These are phyloP conservation scores for Musca domestica DNA, from an alignment of 1,140 invertebrate species.

Conservation along the genomic window DNA sequence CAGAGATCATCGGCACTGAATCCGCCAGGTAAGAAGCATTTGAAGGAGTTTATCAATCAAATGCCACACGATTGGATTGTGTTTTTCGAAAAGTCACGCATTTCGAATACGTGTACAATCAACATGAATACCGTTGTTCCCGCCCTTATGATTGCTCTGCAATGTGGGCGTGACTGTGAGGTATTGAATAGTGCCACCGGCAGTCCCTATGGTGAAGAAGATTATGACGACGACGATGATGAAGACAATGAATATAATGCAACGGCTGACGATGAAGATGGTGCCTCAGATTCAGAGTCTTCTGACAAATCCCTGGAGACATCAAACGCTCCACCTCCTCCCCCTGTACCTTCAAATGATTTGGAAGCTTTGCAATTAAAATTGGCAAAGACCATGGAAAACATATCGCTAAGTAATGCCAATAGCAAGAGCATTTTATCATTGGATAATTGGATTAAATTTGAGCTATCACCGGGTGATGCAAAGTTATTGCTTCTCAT, in stretches of 20 bases:
- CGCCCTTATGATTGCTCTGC: conserved; percentile 74
- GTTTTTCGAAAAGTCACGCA: conserved; percentile 77
- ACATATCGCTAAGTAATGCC: conserved; percentile 8
- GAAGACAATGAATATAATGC: conserved; percentile 18
- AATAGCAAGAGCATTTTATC: conserved; percentile 17
- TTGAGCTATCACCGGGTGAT: conserved; percentile 18
- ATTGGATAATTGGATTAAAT: conserved; percentile 31
- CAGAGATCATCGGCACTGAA: conserved; percentile 71
- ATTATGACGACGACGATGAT: conserved; percentile 18
- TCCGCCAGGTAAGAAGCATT: conserved; percentile 40
- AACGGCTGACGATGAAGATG: neutral
- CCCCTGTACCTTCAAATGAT: neutral
- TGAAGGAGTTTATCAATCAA: conserved; percentile 50
- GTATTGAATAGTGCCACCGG: neutral
- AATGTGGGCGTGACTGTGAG: conserved; percentile 59
- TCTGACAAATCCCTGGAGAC: neutral
- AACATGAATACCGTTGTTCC: conserved; percentile 75
- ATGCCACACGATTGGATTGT: conserved; percentile 79
- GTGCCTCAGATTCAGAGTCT: neutral
- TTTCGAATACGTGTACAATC: conserved; percentile 65
- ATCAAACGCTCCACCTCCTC: neutral
- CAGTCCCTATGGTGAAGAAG: neutral
- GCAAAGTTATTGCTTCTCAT: conserved; percentile 20
- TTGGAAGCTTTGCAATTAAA: conserved; percentile 12
- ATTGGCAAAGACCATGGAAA: conserved; percentile 9